Base-by-base conservation (phyloP, 2,888 invertebrate genomes). In the Cosmorhoe ocellata region DNA sequence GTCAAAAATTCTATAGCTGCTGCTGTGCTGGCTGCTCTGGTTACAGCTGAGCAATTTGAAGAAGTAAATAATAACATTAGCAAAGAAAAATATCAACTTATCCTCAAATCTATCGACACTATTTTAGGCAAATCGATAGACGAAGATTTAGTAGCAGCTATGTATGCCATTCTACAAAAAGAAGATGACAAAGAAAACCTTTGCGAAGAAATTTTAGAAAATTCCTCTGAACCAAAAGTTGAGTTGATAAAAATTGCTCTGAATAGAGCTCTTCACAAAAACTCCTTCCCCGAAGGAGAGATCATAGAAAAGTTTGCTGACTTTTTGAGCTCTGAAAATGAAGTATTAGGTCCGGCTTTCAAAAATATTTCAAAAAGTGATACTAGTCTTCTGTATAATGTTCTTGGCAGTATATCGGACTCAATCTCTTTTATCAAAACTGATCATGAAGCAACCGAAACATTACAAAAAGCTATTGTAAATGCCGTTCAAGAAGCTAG, bases 401-500 rank as follows among this genome's bases (percentile, higher is more conserved):
- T 94, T 5, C 78, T 94, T 7, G 86, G 91, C 18, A 91, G 92
- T 54, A 92, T 94, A 31, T 92, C 93, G 9, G 86, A 92, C 37
- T 91, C 92, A n/a, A 91, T 92, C 6, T 91, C 91, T 0, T 87
- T 89, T 14, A 87, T 93, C 0, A 91, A 89, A 66, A 92, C 92
- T 2, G 94, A 95, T 58, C 90, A 91, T 47, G 92, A 93, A 66
- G 94, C 94, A 0, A 90, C 91, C 0, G 93, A 93, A 67, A 91
- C 92, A 0, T 82, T 95, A 12, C 93, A 94, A 71, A 92, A 92
- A 66, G 93, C 93, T 2, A 94, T 95, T 9, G 92, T 93, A 0
- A 81, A 91, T 34, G 93, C 94, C 0, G 92, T 94, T 0, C 91
- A 93, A 69, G 92, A 93, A 67, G 89, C 91, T 1, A 93, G 93